Conservation (phyloP, 35 echinoderm and acorn worm genomes). For the Ophiothrix spiculata region DNA sequence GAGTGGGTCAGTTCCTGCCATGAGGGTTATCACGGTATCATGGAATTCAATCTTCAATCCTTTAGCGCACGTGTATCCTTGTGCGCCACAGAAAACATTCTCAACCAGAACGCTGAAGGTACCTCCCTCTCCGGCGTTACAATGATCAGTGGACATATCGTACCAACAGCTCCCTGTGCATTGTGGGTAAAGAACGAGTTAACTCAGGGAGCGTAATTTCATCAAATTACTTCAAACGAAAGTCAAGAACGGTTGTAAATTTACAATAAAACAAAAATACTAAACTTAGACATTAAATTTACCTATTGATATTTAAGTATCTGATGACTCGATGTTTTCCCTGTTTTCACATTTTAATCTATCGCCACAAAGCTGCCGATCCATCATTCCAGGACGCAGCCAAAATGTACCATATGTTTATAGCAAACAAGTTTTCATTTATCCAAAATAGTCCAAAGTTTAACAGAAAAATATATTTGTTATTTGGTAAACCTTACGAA, state of each 20-base stretch:
- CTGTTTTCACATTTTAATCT: neutral
- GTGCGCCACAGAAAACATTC: neutral
- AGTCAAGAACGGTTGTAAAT: neutral
- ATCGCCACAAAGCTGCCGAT: too few species aligned
- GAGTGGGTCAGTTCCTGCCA: neutral
- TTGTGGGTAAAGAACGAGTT: neutral
- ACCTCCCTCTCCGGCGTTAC: neutral
- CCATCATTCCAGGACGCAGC: too few species aligned
- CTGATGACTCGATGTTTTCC: neutral
- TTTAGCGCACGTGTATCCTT: neutral
- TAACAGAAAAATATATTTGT: too few species aligned
- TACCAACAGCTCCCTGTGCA: neutral
- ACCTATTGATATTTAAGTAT: neutral
- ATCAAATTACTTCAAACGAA: neutral
- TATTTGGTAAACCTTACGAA: too few species aligned
- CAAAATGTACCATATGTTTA: too few species aligned
- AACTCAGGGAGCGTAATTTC: neutral
- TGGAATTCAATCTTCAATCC: neutral
- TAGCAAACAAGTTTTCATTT: too few species aligned
- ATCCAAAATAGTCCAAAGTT: too few species aligned
- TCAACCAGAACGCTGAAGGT: neutral
- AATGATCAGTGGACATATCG: slow-evolving; percentile 4
- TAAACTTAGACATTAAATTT: neutral
- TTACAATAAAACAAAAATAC: neutral
- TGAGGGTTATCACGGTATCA: neutral